Evolutionary conservation across 2,888 invertebrate species (phyloP), one percentile per base, ranked within the genome.

Genomic region (Plusia festucae): DNA sequence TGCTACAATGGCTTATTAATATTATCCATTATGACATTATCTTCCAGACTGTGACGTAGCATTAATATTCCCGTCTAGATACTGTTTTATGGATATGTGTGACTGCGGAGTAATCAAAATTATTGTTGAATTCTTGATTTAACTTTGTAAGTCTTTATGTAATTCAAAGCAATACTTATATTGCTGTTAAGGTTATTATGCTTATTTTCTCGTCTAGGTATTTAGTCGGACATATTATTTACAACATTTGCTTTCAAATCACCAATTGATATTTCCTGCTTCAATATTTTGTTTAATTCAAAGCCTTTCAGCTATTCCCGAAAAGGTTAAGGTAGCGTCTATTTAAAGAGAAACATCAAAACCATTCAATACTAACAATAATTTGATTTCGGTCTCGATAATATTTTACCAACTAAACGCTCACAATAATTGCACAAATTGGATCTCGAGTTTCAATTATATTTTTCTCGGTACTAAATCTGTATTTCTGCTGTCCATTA

Each of bases 401-500:
- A 64, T 64, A 51, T 64, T 64, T 64, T 44, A 22, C 15, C 2
- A 60, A 70, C 53, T 64, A 68, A 70, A 62, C 54, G 59, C 30
- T 60, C 56, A 54, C 54, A 70, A 53, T 67, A 65, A 76, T 70
- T 67, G 51, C 46, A 62, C 73, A 73, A 73, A 76, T 73, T 73
- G 66, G 66, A 62, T 76, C 57, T 76, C 73, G 61, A 44, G 57
- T 76, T 76, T 62, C 76, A 73, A 58, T 76, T 60, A 65, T 70
- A n/a, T 55, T 60, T 65, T 73, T 53, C 32, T 24, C 22, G 9
- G 13, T 53, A 44, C 16, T 16, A 49, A 66, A 59, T n/a, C 15
- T 16, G 16, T 62, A 34, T 32, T 53, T 70, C 22, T 9, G 40
- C 0, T 27, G 51, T 18, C 27, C n/a, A 30, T 58, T 32, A 49